Base-by-base conservation (phyloP, 2,113 vertebrate species). In the Gopherus evgoodei region DNA sequence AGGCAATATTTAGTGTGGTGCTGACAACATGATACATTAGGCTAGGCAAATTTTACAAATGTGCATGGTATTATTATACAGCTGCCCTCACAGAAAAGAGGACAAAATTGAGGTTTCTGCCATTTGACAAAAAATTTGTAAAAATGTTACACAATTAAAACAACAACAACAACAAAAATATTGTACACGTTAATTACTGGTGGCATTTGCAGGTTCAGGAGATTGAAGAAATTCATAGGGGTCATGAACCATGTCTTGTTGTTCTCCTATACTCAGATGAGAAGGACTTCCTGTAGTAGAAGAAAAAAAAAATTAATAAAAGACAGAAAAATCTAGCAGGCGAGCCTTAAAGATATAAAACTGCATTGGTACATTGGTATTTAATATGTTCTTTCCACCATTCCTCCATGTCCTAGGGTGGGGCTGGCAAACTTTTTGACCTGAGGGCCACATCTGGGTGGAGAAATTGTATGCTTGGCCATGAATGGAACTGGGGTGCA, bases 201-300 rank as follows among this genome's bases (percentile, higher is more conserved):
- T 90, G 24, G 97, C 93, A 91, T 97, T 98, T 38, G 98, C 98
- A 6, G 98, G 97, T 85, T 99, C 99, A 12, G 99, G 99, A 96
- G 99, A 99, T 89, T 99, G 99, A 91, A 99, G 99, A 94, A 99
- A 99, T 96, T 99, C 99, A 35, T 99, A 99, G 0, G 99, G 99
- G 97, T 99, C 99, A 0, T 99, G 99, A 93, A 99, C 98, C 98
- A 99, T 99, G 87, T 99, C 99, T 17, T 99, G 98, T 94, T 99
- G 99, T 93, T 99, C 99, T 85, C 99, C 99, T 12, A 99, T 98
- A 84, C 99, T 99, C 80, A 99, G 97, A 93, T 98, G 99, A 94
- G 99, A 98, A 5, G 99, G 99, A 79, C 99, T 99, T 96, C 99
- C 99, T 99, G 91, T 25, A 93, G 92, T 47, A 50, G 16, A 89